Conservation (phyloP, 2,888 invertebrate genomes). For the Microctonus aethiopoides region DNA sequence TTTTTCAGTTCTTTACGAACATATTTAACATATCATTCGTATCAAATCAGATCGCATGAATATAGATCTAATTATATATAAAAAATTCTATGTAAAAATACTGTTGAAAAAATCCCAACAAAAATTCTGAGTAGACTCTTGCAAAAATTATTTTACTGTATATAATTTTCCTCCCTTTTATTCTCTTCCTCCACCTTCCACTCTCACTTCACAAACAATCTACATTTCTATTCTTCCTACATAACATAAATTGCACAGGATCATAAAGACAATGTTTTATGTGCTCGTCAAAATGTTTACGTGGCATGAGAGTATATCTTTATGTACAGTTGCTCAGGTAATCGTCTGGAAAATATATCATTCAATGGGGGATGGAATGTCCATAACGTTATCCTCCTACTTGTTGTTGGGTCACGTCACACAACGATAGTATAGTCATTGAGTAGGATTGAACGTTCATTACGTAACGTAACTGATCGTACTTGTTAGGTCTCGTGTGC, state of each 20-base stretch:
- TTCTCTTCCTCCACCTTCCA: background rate
- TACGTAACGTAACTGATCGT: constrained; percentile 37
- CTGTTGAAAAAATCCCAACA: too few relatives aligned
- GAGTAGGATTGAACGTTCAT: constrained; percentile 40
- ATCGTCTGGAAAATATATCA: constrained; percentile 38
- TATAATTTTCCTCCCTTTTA: background rate
- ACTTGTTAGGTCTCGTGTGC: constrained; percentile 32
- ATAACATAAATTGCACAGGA: constrained; percentile 3
- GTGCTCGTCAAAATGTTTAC: constrained; percentile 6
- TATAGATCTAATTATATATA: too few relatives aligned
- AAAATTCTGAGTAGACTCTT: too few relatives aligned
- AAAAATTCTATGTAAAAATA: too few relatives aligned
- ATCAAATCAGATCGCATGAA: too few relatives aligned
- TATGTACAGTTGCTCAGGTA: constrained; percentile 15
- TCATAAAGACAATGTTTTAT: constrained; percentile 3
- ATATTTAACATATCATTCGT: too few relatives aligned
- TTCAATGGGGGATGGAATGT: constrained; percentile 23
- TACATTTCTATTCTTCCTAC: background rate
- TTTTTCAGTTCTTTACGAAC: too few relatives aligned
- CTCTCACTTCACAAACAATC: too few relatives aligned
- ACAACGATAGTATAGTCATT: constrained; percentile 33
- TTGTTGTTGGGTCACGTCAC: constrained; percentile 41
- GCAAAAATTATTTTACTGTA: too few relatives aligned
- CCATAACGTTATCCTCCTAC: constrained; percentile 38
- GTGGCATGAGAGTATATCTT: background rate